Conservation (phyloP, 37 sponge, comb jelly and placozoan genomes). For the Oscarella lobularis region DNA sequence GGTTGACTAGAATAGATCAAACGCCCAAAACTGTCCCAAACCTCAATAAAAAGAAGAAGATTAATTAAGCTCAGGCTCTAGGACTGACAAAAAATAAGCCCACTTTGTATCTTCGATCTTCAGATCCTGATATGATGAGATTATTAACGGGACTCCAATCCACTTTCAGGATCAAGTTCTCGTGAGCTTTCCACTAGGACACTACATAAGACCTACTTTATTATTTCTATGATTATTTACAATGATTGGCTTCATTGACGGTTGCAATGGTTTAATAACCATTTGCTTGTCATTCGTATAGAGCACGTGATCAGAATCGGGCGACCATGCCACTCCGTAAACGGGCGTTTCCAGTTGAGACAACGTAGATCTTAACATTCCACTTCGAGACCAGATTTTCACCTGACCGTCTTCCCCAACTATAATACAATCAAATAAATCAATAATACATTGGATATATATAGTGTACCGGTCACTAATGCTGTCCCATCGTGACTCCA, state of each 20-base stretch:
- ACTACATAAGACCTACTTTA: no score
- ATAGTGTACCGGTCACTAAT: conserved; percentile 37
- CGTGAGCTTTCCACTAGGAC: conserved; percentile 97
- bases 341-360: conserved; percentile 36
- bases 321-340: conserved; percentile 79
- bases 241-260: conserved; percentile 56
- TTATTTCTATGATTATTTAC: conserved; percentile 5
- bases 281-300: conserved; percentile 66
- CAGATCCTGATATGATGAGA: conserved; percentile 84
- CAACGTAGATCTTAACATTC: conserved; percentile 80
- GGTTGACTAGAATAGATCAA: conserved; percentile 44
- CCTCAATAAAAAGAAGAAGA: conserved; percentile 21
- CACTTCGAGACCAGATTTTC: conserved; percentile 85
- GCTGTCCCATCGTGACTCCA: conserved; percentile 87
- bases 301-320: conserved; percentile 78
- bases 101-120: conserved; percentile 90
- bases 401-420: conserved; percentile 95
- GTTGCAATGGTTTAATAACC: conserved; percentile 76
- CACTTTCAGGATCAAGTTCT: conserved; percentile 57
- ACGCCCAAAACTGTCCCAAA: conserved; percentile 93
- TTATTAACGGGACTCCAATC: conserved; percentile 85
- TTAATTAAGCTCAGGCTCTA: neutral
- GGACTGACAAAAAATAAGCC: neutral
- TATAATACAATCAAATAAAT: conserved; percentile 8
- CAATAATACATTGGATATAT: neutral